Conservation (phyloP, 2,797 vertebrate species). For the Leuciscus waleckii region DNA sequence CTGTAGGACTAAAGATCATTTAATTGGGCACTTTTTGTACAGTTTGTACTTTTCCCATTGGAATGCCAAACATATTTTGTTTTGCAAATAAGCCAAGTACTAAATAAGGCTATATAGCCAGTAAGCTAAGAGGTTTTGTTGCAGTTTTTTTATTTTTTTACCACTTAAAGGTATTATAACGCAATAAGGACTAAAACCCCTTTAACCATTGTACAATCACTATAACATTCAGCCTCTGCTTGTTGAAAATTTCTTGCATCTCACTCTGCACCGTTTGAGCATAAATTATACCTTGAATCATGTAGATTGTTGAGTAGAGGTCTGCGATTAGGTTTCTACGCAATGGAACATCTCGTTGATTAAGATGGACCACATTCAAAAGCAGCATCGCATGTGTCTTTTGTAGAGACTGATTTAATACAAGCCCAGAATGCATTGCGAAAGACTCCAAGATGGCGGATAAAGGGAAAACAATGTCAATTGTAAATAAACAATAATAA, state of each 20-base stretch:
- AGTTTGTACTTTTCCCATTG: background rate
- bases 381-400: background rate
- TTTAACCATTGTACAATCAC: background rate
- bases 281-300: background rate
- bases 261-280: background rate
- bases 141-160: background rate
- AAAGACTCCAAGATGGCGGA: background rate
- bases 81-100: background rate
- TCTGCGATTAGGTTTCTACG: background rate
- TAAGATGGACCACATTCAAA: background rate
- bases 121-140: background rate
- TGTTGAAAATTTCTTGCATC: background rate
- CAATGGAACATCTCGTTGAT: background rate
- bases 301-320: background rate
- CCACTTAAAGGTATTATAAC: background rate
- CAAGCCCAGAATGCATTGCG: background rate
- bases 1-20: conserved; percentile 8
- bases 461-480: too few relatives aligned
- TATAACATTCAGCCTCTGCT: background rate
- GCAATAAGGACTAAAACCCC: background rate
- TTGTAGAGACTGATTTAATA: background rate
- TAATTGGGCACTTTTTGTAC: background rate
- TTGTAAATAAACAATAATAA: too few relatives aligned
- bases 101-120: background rate
- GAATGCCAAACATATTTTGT: background rate